Percentiles rank a stretch among this genome's conserved stretches.
phyloP scores from a whole-genome alignment of 2,113 vertebrate species.

The Colaptes auratus region DNA sequence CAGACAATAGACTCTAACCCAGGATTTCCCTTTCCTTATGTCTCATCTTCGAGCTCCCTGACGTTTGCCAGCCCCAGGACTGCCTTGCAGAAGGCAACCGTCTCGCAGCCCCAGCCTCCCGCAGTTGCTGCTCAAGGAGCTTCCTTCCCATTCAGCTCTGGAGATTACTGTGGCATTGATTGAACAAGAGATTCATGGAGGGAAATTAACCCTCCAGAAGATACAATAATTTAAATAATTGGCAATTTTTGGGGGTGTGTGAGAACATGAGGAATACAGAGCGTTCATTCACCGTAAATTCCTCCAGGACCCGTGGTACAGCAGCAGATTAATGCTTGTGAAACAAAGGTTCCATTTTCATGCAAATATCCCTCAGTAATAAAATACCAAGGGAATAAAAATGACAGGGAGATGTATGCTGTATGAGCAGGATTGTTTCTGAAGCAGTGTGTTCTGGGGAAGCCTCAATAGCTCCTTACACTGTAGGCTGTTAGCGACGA shows the following conservation, averaged over 20 bases:
- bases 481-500: neutral
- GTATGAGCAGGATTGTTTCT: slow-evolving; percentile 44
- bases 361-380: slow-evolving; percentile 72
- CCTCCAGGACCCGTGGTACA: slow-evolving; percentile 6
- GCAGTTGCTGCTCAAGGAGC: neutral
- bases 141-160: neutral
- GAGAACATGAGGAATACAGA: slow-evolving; percentile 52
- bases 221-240: slow-evolving; percentile 68
- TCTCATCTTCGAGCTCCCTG: neutral
- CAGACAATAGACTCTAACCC: neutral
- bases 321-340: slow-evolving; percentile 64
- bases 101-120: neutral
- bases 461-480: neutral
- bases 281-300: slow-evolving; percentile 52
- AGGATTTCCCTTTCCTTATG: neutral
- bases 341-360: slow-evolving; percentile 75
- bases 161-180: slow-evolving; percentile 1
- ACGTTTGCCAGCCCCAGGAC: neutral
- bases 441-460: neutral
- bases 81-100: neutral
- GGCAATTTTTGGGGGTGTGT: slow-evolving; percentile 18
- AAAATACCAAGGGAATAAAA: slow-evolving; percentile 65
- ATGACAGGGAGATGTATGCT: slow-evolving; percentile 55
- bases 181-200: slow-evolving; percentile 43
- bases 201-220: slow-evolving; percentile 63